Percentiles rank a stretch among this genome's conserved stretches.
phyloP scores from a whole-genome alignment of 2,113 vertebrate species.

The Hystrix brachyura region DNA sequence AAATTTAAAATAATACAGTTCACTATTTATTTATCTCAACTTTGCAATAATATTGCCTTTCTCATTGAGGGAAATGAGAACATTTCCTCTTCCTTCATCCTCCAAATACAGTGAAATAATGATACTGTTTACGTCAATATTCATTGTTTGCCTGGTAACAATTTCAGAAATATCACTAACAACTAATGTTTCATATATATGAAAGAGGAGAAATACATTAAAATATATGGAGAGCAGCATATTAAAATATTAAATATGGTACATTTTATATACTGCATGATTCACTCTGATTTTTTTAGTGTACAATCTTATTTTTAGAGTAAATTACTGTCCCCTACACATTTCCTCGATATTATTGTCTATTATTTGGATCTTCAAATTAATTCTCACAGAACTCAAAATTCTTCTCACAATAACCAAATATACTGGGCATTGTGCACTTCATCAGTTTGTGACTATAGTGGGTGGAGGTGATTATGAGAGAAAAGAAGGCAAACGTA shows the following conservation, averaged over 20 bases:
- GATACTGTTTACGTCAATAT: constrained; percentile 20
- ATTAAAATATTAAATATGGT: background rate
- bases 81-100: background rate
- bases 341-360: background rate
- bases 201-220: background rate
- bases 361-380: constrained; percentile 7
- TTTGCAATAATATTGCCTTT: background rate
- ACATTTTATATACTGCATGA: background rate
- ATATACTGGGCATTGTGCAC: background rate
- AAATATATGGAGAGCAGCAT: constrained; percentile 28
- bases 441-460: background rate
- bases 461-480: background rate
- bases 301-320: background rate
- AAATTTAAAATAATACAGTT: background rate
- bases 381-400: constrained; percentile 37
- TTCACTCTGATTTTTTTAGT: background rate
- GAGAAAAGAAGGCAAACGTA: background rate
- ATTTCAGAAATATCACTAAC: constrained; percentile 38
- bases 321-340: background rate
- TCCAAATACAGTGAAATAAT: background rate
- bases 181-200: background rate
- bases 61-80: background rate
- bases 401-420: background rate
- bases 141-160: constrained; percentile 23
- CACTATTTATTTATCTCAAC: constrained; percentile 25